Conservation (phyloP, 1,140 invertebrate genomes). For the Brachionus rotundiformis region DNA sequence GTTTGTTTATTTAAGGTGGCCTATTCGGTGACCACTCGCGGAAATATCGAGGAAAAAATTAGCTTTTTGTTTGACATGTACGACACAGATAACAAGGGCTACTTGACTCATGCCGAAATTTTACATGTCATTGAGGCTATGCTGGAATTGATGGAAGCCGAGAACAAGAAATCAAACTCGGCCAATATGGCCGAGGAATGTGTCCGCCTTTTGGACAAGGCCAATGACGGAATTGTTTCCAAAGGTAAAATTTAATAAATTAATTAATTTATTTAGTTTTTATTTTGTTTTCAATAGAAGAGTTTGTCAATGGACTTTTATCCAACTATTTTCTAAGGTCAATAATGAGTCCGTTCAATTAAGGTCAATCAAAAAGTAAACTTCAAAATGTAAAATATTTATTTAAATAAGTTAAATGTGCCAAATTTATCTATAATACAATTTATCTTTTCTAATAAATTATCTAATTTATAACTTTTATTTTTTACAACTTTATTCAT, state of each 20-base stretch:
- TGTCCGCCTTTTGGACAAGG: neutral
- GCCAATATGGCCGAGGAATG: neutral
- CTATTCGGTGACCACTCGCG: neutral
- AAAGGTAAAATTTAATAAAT: neutral
- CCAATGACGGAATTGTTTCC: neutral
- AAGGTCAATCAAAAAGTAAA: too few relatives aligned
- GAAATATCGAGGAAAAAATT: neutral
- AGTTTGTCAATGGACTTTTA: constrained; percentile 24
- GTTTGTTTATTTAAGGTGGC: constrained; percentile 18
- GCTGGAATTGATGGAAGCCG: neutral
- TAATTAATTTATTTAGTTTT: neutral
- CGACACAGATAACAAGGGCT: constrained; percentile 16
- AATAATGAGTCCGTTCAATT: constrained; percentile 40
- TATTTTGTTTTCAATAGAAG: neutral
- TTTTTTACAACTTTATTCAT: too few relatives aligned
- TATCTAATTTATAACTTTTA: too few relatives aligned
- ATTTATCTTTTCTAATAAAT: too few relatives aligned
- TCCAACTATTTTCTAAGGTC: neutral
- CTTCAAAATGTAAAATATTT: too few relatives aligned
- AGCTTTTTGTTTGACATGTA: neutral
- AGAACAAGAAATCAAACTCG: neutral
- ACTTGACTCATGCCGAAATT: neutral
- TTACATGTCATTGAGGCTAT: neutral
- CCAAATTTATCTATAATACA: too few relatives aligned
- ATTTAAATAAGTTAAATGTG: too few relatives aligned